Evolutionary conservation across 30 jellyfish, hydroid and myxozoan genomes (phyloP), one percentile per base, ranked within the genome.

Genomic region (Phacellophora camtschatica): DNA sequence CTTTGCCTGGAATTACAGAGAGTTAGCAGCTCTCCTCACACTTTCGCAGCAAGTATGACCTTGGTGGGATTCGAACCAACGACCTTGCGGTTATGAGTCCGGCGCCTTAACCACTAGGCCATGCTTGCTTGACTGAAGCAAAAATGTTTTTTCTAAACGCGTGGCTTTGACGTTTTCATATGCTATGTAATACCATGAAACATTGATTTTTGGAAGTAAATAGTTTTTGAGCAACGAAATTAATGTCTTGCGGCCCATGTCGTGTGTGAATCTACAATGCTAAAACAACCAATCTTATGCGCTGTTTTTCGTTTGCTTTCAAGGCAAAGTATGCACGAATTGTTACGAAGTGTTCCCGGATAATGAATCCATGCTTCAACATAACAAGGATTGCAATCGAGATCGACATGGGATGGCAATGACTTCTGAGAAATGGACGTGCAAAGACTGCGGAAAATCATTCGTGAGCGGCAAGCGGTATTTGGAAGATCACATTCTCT

Each of bases 391-490:
- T 37, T 80, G 91, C 49, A 66, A 51, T 71, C 19, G 84, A 53
- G 30, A 46, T 9, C n/a, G 20, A 28, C 77, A 69, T 41, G 24
- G 58, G 54, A 59, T 66, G 56, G 29, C 58, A 22, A 62, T 29
- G 63, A 70, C 63, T 12, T 2, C 13, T 56, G 81, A 80, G 76
- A 55, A 67, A 31, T 80, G 91, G 91, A 65, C 54, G 69, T 80
- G 91, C 83, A 80, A 80, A 32, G 91, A 80, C 71, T 80, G 91
- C 41, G 91, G 91, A 13, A 80, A 80, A 61, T 64, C 91, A 37
- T 80, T 80, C 84, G 66, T 80, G 24, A 80, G 91, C 56, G 91
- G 91, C 51, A 80, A 80, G 22, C 51, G 91, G 66, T 80, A 80
- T 57, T 41, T 80, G 39, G 91, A 80, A 50, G 91, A 80, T 49